Evolutionary conservation across 1,140 invertebrate species (phyloP).

Genomic region (Ceratoteleas bidentatus): DNA sequence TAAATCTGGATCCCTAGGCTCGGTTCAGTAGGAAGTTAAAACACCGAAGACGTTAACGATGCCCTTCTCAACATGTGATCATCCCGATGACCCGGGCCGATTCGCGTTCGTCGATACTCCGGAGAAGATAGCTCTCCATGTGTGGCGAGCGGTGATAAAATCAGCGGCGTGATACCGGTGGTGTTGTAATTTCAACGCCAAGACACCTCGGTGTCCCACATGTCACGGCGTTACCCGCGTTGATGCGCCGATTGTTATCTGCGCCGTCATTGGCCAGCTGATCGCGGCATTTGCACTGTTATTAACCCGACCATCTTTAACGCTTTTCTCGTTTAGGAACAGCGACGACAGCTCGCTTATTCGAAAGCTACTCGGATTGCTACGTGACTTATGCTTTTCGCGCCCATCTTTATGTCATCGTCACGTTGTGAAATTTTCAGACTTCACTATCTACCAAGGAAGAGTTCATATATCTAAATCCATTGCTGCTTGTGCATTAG

Average conservation of each 20-base stretch:
- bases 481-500: no score
- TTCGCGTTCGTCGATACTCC: slow-evolving; percentile 19
- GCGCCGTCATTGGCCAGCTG: slow-evolving; percentile 42
- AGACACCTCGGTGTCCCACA: slow-evolving; percentile 64
- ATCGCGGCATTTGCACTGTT: slow-evolving; percentile 48
- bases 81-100: slow-evolving; percentile 23
- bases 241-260: slow-evolving; percentile 73
- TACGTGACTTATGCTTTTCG: slow-evolving; percentile 55
- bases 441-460: no score
- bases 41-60: not conserved
- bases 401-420: slow-evolving; percentile 9
- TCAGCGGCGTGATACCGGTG: slow-evolving; percentile 33
- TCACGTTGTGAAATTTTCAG: no score
- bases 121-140: slow-evolving; percentile 25
- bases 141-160: slow-evolving; percentile 40
- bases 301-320: slow-evolving; percentile 6
- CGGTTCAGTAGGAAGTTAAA: no score
- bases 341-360: slow-evolving; percentile 54
- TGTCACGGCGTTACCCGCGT: slow-evolving; percentile 76
- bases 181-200: slow-evolving; percentile 43
- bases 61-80: slow-evolving; percentile 24
- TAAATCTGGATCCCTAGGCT: no score
- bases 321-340: slow-evolving; percentile 40
- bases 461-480: no score
- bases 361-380: slow-evolving; percentile 32